These are phyloP conservation scores for Eulimnadia texana DNA, from an alignment of 1,140 invertebrate genomes.

Conservation along the genomic window DNA sequence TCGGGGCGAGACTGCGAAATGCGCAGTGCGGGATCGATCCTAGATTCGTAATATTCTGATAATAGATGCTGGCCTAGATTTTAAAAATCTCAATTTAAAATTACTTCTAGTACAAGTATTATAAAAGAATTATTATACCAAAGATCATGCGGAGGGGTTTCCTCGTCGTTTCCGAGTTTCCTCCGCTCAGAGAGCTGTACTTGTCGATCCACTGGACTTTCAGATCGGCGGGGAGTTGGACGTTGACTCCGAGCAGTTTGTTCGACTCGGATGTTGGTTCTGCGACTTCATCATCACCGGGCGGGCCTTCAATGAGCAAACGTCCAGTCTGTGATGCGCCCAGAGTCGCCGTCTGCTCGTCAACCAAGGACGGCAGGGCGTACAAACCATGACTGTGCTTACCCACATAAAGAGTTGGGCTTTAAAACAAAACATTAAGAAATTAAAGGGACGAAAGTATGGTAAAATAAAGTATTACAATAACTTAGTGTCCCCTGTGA, in stretches of 20 bases:
- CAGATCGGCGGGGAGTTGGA: background rate
- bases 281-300: slow-evolving; percentile 21
- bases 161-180: too few relatives aligned
- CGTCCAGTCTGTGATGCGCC: slow-evolving; percentile 42
- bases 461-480: slow-evolving; percentile 42
- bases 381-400: slow-evolving; percentile 76
- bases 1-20: background rate
- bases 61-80: background rate
- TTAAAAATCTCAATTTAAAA: too few relatives aligned
- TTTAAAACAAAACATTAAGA: slow-evolving; percentile 33
- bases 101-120: background rate
- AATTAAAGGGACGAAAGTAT: background rate
- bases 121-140: slow-evolving; percentile 31
- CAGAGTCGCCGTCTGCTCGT: slow-evolving; percentile 55
- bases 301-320: slow-evolving; percentile 48
- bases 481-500: slow-evolving; percentile 52
- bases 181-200: background rate
- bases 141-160: background rate
- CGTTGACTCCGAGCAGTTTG: background rate
- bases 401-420: slow-evolving; percentile 84
- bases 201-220: slow-evolving; percentile 4
- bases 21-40: background rate
- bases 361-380: slow-evolving; percentile 77
- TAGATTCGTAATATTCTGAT: background rate
- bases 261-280: background rate